Base-by-base conservation (phyloP, 2,113 vertebrate species). In the Acrocephalus kingi region DNA sequence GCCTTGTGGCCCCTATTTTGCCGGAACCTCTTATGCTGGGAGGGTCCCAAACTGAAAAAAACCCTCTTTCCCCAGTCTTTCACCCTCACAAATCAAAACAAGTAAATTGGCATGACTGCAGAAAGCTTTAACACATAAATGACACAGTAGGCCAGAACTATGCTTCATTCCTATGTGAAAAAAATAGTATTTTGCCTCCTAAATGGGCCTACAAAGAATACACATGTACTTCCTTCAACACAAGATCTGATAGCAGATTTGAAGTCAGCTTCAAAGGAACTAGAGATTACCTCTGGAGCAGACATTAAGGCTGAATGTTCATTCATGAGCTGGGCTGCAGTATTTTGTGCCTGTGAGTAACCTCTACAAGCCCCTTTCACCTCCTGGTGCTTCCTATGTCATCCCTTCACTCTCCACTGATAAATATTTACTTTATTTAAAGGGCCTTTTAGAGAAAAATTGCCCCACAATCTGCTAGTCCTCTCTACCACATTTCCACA, bases 1-100 rank as follows among this genome's bases (percentile, higher is more conserved):
- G 31, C 54, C 27, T 19, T 33, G 35, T 0, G 0, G 33, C 12
- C 11, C 16, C 23, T 10, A 7, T 46, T 86, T 71, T 0, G 0
- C 15, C 37, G 78, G 55, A 12, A 80, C 3, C 6, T 68, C 21
- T 55, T 56, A n/a, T 1, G 5, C 28, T 77, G 43, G 11, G 8
- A 58, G 3, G 11, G 9, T 37, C 14, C 19, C 46, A 71, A 77
- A 63, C 11, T 13, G 11, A 51, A 35, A 16, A 68, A 39, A 39
- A 39, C 33, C 7, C 20, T 64, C 16, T 13, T 76, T 45, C 20
- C 31, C 5, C 2, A 2, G 19, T 66, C 7, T 25, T 45, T 75
- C 15, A 48, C 20, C 55, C 71, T n/a, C 46, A 86, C n/a, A 71
- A 58, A 62, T 69, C 7, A 74, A 62, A 83, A 49, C 8, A 78